Base-by-base conservation (phyloP, 2,113 vertebrate genomes). In the Labeo rohita region DNA sequence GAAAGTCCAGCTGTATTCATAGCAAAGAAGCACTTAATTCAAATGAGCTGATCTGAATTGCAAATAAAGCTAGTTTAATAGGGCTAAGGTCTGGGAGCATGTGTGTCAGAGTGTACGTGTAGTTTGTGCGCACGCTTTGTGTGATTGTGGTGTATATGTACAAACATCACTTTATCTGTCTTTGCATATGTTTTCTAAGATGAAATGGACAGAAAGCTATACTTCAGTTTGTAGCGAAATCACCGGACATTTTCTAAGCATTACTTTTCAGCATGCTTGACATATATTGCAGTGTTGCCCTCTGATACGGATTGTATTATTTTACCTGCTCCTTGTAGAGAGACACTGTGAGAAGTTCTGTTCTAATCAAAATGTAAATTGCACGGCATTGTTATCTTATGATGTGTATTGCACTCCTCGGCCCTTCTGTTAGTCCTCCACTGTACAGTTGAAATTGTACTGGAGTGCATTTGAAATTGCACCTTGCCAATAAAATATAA, bases 41-140 rank as follows among this genome's bases (percentile, higher is more conserved):
- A 95, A 95, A 94, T 96, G 93, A 93, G 94, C 87, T 80, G 86
- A 95, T 96, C 95, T 95, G 93, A 95, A 94, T 95, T 95, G 95
- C 94, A 96, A 95, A 95, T 96, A 90, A 70, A 87, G 91, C 89
- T 91, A 90, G 91, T 94, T 95, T 92, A 89, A 93, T 94, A 84
- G 85, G 87, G 78, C 94, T 91, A 86, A 36, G 85, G 82, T 90
- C 88, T 87, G 85, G 36, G 84, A 90, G 90, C 89, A 91, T 89
- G 87, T 91, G 90, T 84, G 84, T 85, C 63, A 85, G 21, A 80
- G 34, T 43, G 59, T 72, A 36, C 43, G 76, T 65, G 52, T 6
- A 11, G 18, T 59, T 77, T 77, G 47, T 85, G 54, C 34, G 47
- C 61, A 7, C 3, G 8, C 23, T 54, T 77, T 49, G 59, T 75